Conservation (phyloP, 1,140 invertebrate genomes). For the Lordiphosa mommai region DNA sequence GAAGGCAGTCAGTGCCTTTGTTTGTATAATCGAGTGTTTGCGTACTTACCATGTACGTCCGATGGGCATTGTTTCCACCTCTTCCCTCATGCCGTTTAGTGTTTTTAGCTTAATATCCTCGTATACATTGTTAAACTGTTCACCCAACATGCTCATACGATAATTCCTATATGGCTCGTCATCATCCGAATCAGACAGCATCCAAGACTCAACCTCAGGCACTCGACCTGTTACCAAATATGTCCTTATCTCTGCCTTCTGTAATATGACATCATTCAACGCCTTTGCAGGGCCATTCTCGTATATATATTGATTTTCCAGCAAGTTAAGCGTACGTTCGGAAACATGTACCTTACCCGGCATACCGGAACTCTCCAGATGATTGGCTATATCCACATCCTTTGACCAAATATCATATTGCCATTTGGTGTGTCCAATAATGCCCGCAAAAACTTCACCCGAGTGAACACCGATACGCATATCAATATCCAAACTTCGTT, state of each 20-base stretch:
- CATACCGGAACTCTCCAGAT: conserved; percentile 94
- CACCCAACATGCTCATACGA: conserved; percentile 3
- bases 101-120: conserved; percentile 13
- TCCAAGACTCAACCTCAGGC: not conserved
- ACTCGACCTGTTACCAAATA: conserved; percentile 83
- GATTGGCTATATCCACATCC: conserved; percentile 96
- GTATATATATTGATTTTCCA: conserved; percentile 81
- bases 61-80: conserved; percentile 63
- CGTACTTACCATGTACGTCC: conserved; percentile 52
- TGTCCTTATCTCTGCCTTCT: conserved; percentile 85
- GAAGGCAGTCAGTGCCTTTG: not conserved
- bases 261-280: conserved; percentile 83
- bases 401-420: conserved; percentile 98
- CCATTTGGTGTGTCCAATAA: conserved; percentile 95
- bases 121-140: not conserved
- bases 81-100: conserved; percentile 43
- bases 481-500: conserved; percentile 88
- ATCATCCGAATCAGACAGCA: too few species aligned
- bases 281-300: conserved; percentile 83
- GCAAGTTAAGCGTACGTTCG: conserved; percentile 86
- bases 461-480: conserved; percentile 98
- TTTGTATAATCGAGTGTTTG: not conserved
- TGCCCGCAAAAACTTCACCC: conserved; percentile 92
- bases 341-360: conserved; percentile 94
- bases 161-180: not conserved